phyloP scores from a whole-genome alignment of 2,888 invertebrate genomes.

The Hedya salicella region DNA sequence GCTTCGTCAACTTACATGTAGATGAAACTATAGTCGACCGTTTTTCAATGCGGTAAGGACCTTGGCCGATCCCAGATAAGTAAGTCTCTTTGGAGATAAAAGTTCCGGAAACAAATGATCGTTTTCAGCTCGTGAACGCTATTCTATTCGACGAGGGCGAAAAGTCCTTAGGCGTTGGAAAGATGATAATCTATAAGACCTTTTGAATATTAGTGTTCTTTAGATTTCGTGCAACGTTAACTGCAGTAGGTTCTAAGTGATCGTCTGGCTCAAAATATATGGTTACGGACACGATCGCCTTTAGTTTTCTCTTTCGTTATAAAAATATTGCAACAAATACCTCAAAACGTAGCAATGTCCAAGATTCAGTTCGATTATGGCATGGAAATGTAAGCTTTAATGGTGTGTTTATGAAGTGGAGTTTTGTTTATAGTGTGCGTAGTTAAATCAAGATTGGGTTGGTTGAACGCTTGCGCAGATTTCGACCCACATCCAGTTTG shows the following conservation, averaged over 20 bases:
- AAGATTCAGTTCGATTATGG: background rate
- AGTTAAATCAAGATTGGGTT: slow-evolving; percentile 35
- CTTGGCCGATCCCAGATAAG: background rate
- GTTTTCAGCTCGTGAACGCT: slow-evolving; percentile 16
- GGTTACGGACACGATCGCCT: background rate
- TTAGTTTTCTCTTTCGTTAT: slow-evolving; percentile 7
- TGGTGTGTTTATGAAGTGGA: background rate
- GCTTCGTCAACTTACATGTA: slow-evolving; percentile 2
- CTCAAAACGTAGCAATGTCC: slow-evolving; percentile 11
- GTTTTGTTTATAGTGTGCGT: slow-evolving; percentile 7
- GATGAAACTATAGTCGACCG: slow-evolving; percentile 13
- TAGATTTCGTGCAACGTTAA: background rate
- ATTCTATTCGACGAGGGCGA: background rate
- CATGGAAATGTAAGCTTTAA: slow-evolving; percentile 2
- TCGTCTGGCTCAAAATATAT: background rate
- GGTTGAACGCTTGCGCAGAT: slow-evolving; percentile 35
- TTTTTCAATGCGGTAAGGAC: slow-evolving; percentile 1
- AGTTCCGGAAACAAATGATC: slow-evolving; percentile 5
- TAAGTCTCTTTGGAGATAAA: background rate
- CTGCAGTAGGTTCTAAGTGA: background rate
- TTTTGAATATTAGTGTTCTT: background rate
- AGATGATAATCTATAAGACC: background rate
- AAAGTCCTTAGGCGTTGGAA: background rate
- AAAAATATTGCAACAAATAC: slow-evolving; percentile 12
- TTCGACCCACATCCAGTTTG: slow-evolving; percentile 40